These are phyloP conservation scores for Drosophila sproati DNA, from an alignment of 1,140 invertebrate species.

Conservation along the genomic window DNA sequence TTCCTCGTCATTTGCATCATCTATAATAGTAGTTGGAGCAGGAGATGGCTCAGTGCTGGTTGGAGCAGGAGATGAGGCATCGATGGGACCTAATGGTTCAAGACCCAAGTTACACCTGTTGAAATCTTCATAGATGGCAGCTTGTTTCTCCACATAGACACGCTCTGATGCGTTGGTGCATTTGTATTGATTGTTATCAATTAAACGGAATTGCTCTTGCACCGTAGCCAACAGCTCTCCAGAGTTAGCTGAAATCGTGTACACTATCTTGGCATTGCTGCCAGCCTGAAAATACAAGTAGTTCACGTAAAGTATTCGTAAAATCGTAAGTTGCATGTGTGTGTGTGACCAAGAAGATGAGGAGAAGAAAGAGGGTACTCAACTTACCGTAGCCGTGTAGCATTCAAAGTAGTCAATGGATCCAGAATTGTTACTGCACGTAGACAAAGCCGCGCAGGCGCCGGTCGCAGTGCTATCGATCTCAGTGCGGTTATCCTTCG, in stretches of 20 bases:
- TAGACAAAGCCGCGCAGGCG: conserved; percentile 30
- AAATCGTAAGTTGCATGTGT: neutral
- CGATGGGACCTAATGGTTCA: neutral
- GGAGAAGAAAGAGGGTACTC: neutral
- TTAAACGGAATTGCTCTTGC: conserved; percentile 37
- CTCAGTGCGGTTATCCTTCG: conserved; percentile 20
- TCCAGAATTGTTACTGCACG: neutral
- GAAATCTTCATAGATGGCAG: conserved; percentile 16
- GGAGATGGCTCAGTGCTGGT: no score
- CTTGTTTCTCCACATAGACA: conserved; percentile 43
- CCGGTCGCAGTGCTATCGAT: conserved; percentile 39
- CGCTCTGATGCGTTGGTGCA: conserved; percentile 67
- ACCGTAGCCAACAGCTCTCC: conserved; percentile 47
- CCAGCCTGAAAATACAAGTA: conserved; percentile 35
- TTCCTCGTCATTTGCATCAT: no score
- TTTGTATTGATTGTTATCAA: conserved; percentile 11
- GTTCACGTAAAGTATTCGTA: no score
- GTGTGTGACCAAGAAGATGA: neutral
- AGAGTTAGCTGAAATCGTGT: conserved; percentile 56
- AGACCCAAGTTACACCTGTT: conserved; percentile 14
- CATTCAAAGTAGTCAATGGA: conserved; percentile 45
- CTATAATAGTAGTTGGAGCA: no score
- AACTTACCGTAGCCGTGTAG: conserved; percentile 55
- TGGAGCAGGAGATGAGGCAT: no score
- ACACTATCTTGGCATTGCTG: conserved; percentile 55